These are phyloP conservation scores for Atrichornis clamosus DNA, from an alignment of 2,113 vertebrate species.

Conservation along the genomic window DNA sequence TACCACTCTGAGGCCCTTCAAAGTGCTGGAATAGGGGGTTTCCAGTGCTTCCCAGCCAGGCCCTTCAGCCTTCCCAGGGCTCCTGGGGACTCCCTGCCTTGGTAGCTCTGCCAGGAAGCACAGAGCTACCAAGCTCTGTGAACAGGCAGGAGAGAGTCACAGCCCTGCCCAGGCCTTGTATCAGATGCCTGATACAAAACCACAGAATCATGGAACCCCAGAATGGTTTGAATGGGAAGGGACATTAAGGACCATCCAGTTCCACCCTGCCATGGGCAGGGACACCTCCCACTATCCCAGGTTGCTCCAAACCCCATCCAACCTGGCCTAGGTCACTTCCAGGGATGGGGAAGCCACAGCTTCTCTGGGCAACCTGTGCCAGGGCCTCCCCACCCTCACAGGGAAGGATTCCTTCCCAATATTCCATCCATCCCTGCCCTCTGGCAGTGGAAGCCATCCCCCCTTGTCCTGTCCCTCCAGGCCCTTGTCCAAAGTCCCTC, in stretches of 20 bases:
- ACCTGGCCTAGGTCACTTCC: not conserved
- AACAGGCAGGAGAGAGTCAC: not conserved
- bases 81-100: not conserved
- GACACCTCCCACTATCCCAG: not conserved
- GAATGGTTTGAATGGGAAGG: not conserved
- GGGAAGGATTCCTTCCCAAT: not conserved
- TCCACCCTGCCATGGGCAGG: not conserved
- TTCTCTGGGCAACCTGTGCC: not conserved
- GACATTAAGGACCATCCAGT: fast-evolving
- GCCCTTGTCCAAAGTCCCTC: fast-evolving
- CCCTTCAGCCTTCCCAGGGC: fast-evolving
- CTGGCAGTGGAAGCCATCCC: not conserved
- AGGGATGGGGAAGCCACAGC: not conserved
- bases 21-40: not conserved
- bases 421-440: not conserved
- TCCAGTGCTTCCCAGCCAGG: not conserved
- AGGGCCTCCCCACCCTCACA: not conserved
- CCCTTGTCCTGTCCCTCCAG: not conserved
- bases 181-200: not conserved
- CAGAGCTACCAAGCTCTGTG: fast-evolving
- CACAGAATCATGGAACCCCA: not conserved
- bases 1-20: too few species aligned
- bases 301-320: not conserved
- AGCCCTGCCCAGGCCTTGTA: not conserved
- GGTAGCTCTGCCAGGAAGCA: not conserved